A percentile compares a stretch with the other conserved stretches of the same genome.
phyloP scores from a whole-genome alignment of 2,797 vertebrate species.

The Craterocephalus amniculus region DNA sequence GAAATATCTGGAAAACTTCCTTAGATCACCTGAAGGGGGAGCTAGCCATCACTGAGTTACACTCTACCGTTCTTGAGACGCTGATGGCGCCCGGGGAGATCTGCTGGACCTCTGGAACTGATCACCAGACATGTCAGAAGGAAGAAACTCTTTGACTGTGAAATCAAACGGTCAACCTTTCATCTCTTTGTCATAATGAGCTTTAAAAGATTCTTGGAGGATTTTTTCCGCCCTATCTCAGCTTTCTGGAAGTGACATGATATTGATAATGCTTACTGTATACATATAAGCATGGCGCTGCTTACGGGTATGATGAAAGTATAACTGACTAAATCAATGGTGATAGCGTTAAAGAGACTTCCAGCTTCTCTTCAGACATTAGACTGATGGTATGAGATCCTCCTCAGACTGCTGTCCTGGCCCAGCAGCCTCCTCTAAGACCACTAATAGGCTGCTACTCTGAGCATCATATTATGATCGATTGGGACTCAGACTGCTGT shows the following conservation, averaged over 20 bases:
- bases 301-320: slow-evolving; percentile 62
- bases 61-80: no score
- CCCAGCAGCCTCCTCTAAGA: slow-evolving; percentile 16
- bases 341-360: slow-evolving; percentile 65
- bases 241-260: slow-evolving; percentile 26
- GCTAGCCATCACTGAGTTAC: no score
- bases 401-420: not conserved
- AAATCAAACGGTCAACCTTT: not conserved
- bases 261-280: slow-evolving; percentile 55
- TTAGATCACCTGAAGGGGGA: no score
- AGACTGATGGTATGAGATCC: slow-evolving; percentile 41
- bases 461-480: slow-evolving; percentile 60
- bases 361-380: slow-evolving; percentile 55
- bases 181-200: not conserved
- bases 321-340: slow-evolving; percentile 69
- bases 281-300: slow-evolving; percentile 40
- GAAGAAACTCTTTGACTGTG: no score
- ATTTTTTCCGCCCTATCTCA: slow-evolving; percentile 3
- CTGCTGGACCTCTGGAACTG: no score
- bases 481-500: slow-evolving; percentile 62
- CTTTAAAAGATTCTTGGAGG: not conserved
- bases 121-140: no score
- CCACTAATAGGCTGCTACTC: slow-evolving; percentile 48
- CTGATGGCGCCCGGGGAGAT: no score
- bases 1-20: no score